Evolutionary conservation across 2,797 vertebrate species (phyloP), one percentile per base, ranked within the genome.

Genomic region (Crenichthys baileyi): DNA sequence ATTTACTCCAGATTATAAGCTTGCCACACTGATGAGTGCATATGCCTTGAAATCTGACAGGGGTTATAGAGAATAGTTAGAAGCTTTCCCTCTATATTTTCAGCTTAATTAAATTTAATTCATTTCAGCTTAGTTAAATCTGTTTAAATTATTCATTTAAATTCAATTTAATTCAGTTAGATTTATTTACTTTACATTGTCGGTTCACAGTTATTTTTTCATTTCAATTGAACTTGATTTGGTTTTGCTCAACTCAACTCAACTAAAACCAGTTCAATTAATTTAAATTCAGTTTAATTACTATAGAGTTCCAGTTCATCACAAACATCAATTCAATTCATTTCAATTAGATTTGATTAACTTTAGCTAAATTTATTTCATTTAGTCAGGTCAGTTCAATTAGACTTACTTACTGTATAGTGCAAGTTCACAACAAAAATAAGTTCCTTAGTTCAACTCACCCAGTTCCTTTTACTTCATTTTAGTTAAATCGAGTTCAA

Each of bases 11-110:
- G 67, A 41, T 70, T 44, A 3, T 46, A n/a, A 70, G 11, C 11
- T 46, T 70, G 39, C 46, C 22, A 44, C 20, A 31, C 39, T 13
- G 8, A 22, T 55, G 13, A 39, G 7, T 24, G 26, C 44, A 63
- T 67, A 36, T n/a, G 46, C 1, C 24, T 78, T 20, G 18, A 60
- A 22, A 48, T 79, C n/a, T 39, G 55, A 72, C 65, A 74, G 24
- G 7, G 2, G 36, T 72, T 51, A 41, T 22, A 29, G 48, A 31
- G 18, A 51, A 18, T 20, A 53, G 1, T 24, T 72, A 31, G 29
- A 51, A 36, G 9, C 8, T 36, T 11, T 53, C 51, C 48, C 48
- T 11, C 16, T n/a, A 29, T 15, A 22, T 20, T 29, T 16, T 6
- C 22, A 36, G 0, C 16, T 55, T 72, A 55, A 41, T 67, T 67